Conservation (phyloP, 2,888 invertebrate genomes). For the Anodontia alba region DNA sequence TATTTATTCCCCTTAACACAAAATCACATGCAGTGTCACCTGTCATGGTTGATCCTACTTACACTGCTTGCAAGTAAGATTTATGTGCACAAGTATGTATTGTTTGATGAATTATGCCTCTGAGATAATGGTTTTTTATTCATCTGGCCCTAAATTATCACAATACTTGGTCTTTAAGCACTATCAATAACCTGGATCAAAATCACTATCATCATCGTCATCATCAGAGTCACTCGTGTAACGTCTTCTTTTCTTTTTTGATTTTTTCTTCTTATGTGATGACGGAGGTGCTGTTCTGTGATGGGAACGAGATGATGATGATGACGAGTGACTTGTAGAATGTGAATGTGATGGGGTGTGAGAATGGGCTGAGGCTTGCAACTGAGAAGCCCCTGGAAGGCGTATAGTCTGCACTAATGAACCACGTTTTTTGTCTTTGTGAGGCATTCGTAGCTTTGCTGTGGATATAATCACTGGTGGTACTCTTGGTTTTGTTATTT, state of each 20-base stretch:
- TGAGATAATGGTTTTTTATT: constrained; percentile 8
- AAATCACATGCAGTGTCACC: no score
- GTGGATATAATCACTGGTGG: constrained; percentile 58
- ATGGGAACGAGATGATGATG: constrained; percentile 47
- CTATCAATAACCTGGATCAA: constrained; percentile 62
- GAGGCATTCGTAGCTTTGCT: constrained; percentile 56
- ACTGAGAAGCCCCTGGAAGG: constrained; percentile 57
- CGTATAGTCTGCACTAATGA: constrained; percentile 59
- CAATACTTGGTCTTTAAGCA: background rate
- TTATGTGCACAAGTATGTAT: no score
- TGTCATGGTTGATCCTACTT: no score
- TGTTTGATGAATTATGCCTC: background rate
- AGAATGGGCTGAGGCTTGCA: constrained; percentile 53
- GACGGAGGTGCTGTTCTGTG: constrained; percentile 49
- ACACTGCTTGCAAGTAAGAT: no score
- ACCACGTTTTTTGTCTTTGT: constrained; percentile 60
- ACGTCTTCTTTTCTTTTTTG: constrained; percentile 77
- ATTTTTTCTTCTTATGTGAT: constrained; percentile 65
- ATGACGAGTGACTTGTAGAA: constrained; percentile 46
- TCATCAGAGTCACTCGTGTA: constrained; percentile 76
- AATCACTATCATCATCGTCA: constrained; percentile 80
- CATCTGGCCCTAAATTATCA: constrained; percentile 13
- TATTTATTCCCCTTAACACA: no score
- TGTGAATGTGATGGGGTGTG: constrained; percentile 36
- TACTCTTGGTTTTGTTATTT: constrained; percentile 48